Conservation (phyloP, 2,888 invertebrate species). For the Lochmaea crataegi region DNA sequence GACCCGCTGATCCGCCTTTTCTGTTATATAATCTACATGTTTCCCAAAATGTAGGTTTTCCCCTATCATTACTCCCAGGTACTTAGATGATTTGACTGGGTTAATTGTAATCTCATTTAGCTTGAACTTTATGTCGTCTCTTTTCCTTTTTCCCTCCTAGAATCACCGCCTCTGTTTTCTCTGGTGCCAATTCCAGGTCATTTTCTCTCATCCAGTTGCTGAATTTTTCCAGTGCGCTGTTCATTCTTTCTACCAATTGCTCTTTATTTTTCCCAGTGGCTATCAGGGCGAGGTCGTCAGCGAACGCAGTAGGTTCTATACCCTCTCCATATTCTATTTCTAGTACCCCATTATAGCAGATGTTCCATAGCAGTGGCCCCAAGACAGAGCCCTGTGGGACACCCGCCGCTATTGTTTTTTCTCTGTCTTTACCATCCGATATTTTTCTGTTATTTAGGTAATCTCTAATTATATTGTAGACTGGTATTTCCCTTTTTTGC, state of each 20-base stretch:
- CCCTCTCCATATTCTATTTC: constrained; percentile 16
- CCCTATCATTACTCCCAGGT: too few species aligned
- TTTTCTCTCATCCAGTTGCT: neutral
- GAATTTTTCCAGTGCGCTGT: neutral
- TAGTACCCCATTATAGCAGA: constrained; percentile 35
- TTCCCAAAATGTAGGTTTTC: too few species aligned
- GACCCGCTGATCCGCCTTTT: too few species aligned
- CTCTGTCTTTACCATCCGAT: neutral
- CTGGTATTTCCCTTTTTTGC: constrained; percentile 6
- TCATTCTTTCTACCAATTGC: neutral
- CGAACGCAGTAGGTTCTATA: constrained; percentile 23
- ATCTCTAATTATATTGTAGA: constrained; percentile 11
- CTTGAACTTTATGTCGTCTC: too few species aligned
- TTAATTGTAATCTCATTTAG: too few species aligned
- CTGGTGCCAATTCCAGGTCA: too few species aligned
- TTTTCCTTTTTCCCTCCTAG: too few species aligned
- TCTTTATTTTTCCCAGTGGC: too few species aligned
- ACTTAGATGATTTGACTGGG: too few species aligned
- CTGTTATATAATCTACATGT: too few species aligned
- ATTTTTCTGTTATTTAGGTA: constrained; percentile 32
- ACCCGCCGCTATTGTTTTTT: constrained; percentile 14
- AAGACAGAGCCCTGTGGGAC: constrained; percentile 38
- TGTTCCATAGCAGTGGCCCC: constrained; percentile 42
- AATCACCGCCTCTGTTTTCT: too few species aligned
- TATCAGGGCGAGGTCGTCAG: constrained; percentile 36